Evolutionary conservation across 2,888 invertebrate species (phyloP).

Genomic region (Xanthorhoe spadicearia): DNA sequence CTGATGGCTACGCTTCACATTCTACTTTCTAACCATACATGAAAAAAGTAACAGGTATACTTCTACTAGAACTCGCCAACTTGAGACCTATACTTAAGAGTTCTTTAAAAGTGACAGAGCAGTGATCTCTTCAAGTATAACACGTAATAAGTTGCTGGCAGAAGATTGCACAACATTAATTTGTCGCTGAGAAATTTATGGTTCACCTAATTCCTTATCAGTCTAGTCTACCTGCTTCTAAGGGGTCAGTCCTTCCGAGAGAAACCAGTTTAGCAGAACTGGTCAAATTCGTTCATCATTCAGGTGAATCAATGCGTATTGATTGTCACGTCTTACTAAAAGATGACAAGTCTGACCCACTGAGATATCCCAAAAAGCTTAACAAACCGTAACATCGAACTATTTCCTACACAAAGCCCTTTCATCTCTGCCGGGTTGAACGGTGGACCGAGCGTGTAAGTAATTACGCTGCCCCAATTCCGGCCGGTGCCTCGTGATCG

Average conservation of each 20-base stretch:
- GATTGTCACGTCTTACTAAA: no score
- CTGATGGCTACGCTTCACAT: constrained; percentile 32
- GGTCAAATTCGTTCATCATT: no score
- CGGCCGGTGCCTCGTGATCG: constrained; percentile 55
- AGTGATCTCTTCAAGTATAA: no score
- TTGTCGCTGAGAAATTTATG: background rate
- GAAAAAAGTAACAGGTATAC: constrained; percentile 37
- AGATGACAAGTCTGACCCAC: constrained; percentile 25
- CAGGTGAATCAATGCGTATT: no score
- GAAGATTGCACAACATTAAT: background rate
- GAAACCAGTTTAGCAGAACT: no score
- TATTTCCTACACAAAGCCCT: constrained; percentile 68
- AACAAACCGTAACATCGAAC: constrained; percentile 66
- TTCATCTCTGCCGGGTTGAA: constrained; percentile 64
- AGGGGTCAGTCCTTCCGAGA: no score
- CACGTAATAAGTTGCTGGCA: background rate
- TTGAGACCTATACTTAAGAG: no score
- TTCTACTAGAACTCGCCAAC: background rate
- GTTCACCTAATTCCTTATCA: background rate
- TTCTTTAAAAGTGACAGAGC: background rate
- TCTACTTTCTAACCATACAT: constrained; percentile 34
- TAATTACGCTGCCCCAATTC: constrained; percentile 77
- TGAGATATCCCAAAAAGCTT: constrained; percentile 55
- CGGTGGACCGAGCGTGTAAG: constrained; percentile 64
- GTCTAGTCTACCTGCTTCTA: background rate